Base-by-base conservation (phyloP, 2,888 invertebrate genomes). In the Eilema griseolum region DNA sequence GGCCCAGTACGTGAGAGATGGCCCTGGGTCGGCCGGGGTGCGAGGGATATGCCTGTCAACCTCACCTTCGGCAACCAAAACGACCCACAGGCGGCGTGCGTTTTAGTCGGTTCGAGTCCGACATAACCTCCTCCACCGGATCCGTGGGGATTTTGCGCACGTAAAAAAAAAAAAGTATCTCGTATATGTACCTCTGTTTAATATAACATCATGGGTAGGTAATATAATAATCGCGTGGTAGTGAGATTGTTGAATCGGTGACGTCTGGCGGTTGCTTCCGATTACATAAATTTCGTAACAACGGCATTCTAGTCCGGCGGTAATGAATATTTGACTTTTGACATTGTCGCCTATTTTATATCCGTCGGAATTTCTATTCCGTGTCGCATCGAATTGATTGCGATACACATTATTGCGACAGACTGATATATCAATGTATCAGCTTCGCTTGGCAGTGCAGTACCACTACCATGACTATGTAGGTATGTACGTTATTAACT, bases 281-380 rank as follows among this genome's bases (percentile, higher is more conserved):
- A 85, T 88, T 88, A 83, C 80, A 77, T 87, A 86, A 87, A 80
- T 74, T 72, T 76, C 76, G 78, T 78, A 79, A 77, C 79, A 75
- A 71, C 82, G 73, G 81, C 78, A 82, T 82, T 82, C 82, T 82
- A 83, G 80, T 81, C 70, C 84, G 75, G 75, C 83, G 76, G 78
- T 86, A 87, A 88, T 86, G 89, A 87, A 86, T 88, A 87, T 89
- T 84, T 92, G 92, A 93, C 93, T 90, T 93, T 88, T 93, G 92
- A 93, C 93, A 91, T 92, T 92, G 92, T 87, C 89, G 79, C 68
- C 86, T 79, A 82, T 85, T 86, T 90, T 88, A 81, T 83, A 84
- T 79, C 85, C 81, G 82, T 75, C 78, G 75, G 69, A 76, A 85
- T 89, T 85, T 86, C 85, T 85, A 86, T 89, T 90, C 87, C 86